Base-by-base conservation (phyloP, 2,113 vertebrate genomes). In the Stictonetta naevosa region DNA sequence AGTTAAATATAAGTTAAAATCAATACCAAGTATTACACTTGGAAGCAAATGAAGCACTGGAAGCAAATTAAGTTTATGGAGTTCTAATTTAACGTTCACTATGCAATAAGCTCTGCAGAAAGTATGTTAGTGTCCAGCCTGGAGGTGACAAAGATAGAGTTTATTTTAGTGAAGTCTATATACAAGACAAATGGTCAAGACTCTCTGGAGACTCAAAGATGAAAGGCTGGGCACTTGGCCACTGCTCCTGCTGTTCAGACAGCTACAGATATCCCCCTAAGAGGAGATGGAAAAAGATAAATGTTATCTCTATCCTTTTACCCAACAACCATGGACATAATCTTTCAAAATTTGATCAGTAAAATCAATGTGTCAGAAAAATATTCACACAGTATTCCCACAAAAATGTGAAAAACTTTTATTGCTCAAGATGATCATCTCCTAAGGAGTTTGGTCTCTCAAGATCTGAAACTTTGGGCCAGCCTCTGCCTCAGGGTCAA, bases 1-100 rank as follows among this genome's bases (percentile, higher is more conserved):
- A 93, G 95, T 96, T 94, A 94, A 96, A 94, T 93, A 84, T 90
- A 97, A 95, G 76, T 92, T 95, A 95, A 96, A 96, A 97, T 97
- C 94, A 97, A 96, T 95, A 96, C 16, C 80, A 82, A 50, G 88
- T 93, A 94, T 93, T 94, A 94, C 79, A 44, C 68, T 90, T 92
- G 86, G 85, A 96, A 95, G 92, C 83, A 93, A 97, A 95, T 84
- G 86, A 95, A 96, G 74, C 69, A 84, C 69, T 92, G 73, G 92
- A 91, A 96, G 93, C 69, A 94, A 96, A 95, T 95, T 92, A 94
- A 95, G 86, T 95, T 97, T 95, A 96, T 94, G 77, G 95, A 97
- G 93, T 95, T 84, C 93, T 82, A 93, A 96, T 88, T 93, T 75
- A 95, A 84, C 1, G 18, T 88, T 82, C 86, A 33, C 56, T 50